These are phyloP conservation scores for Andrena flavipes DNA, from an alignment of 2,888 invertebrate species.

Conservation along the genomic window DNA sequence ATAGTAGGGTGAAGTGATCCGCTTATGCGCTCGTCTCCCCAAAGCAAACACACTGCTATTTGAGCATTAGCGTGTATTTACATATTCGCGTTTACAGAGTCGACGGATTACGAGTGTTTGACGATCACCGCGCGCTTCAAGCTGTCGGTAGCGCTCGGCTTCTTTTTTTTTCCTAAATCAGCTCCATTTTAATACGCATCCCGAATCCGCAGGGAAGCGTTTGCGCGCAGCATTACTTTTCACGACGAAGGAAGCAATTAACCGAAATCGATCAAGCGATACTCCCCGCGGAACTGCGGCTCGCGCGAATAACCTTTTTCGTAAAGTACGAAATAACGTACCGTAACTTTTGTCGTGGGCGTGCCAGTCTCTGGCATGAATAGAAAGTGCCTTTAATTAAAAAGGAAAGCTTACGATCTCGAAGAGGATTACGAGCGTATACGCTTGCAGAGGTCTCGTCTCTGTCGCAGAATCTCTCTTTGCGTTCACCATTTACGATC, in stretches of 20 bases:
- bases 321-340: constrained; percentile 69
- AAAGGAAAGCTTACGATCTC: constrained; percentile 74
- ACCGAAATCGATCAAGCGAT: constrained; percentile 51
- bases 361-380: constrained; percentile 69
- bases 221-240: not conserved
- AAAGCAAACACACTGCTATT: constrained; percentile 67
- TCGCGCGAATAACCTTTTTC: constrained; percentile 62
- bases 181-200: not conserved
- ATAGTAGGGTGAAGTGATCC: constrained; percentile 48
- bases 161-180: not conserved
- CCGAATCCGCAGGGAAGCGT: not conserved
- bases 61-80: constrained; percentile 71
- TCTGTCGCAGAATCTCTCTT: not conserved
- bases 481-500: not conserved
- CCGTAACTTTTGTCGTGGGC: constrained; percentile 71
- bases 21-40: constrained; percentile 47
- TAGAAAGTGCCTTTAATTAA: constrained; percentile 79
- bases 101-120: constrained; percentile 42
- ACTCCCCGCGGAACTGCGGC: constrained; percentile 14
- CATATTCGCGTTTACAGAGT: constrained; percentile 53
- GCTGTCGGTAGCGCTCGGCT: not conserved
- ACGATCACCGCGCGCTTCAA: constrained; percentile 16
- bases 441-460: constrained; percentile 30
- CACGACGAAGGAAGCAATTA: constrained; percentile 42
- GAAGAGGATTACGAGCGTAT: constrained; percentile 68